These are phyloP conservation scores for Phenacoccus solenopsis DNA, from an alignment of 1,140 invertebrate species.

Conservation along the genomic window DNA sequence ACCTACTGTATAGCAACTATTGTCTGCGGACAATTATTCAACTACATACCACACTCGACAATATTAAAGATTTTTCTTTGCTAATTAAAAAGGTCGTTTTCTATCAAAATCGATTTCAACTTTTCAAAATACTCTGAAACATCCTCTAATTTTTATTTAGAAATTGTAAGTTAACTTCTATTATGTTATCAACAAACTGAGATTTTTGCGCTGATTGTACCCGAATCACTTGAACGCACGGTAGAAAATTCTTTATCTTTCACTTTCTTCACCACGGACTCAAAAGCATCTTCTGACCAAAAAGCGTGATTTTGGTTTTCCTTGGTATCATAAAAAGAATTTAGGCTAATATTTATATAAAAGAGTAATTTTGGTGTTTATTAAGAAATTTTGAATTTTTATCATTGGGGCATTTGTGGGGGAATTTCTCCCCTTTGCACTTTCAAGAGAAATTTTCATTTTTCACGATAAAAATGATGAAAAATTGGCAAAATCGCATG, in stretches of 20 bases:
- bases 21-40: slow-evolving; percentile 28
- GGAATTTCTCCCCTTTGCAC: too few relatives aligned
- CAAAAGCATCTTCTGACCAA: background rate
- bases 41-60: background rate
- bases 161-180: too few relatives aligned
- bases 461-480: too few relatives aligned
- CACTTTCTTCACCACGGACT: background rate
- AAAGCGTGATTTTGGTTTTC: too few relatives aligned
- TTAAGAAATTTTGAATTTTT: background rate
- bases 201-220: too few relatives aligned
- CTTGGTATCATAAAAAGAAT: background rate
- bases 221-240: too few relatives aligned
- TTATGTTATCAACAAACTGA: too few relatives aligned
- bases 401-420: too few relatives aligned
- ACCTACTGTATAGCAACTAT: slow-evolving; percentile 26
- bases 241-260: background rate
- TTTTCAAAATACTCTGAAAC: background rate
- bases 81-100: too few relatives aligned
- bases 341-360: background rate
- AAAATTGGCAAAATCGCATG: too few relatives aligned
- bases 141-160: background rate
- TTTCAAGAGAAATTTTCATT: too few relatives aligned
- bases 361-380: background rate
- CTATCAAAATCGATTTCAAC: background rate
- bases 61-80: background rate